Base-by-base conservation (phyloP, 1,140 invertebrate genomes). In the Anoplophora glabripennis region DNA sequence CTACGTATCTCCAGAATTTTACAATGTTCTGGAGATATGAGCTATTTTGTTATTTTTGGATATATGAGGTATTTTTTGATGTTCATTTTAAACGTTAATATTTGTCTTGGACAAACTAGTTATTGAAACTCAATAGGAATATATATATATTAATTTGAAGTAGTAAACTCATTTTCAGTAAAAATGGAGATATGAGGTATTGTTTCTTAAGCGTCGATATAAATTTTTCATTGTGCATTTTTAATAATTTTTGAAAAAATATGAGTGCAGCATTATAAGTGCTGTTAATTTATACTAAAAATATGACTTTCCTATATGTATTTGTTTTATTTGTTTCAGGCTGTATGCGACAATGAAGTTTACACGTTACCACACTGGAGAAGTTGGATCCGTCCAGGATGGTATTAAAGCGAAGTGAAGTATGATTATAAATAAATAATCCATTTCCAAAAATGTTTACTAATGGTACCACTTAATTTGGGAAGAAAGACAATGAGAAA, bases 201-300 rank as follows among this genome's bases (percentile, higher is more conserved):
- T 49, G 18, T 49, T 48, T 48, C 46, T 48, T 49, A 49, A 49
- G 47, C 34, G 33, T 49, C 47, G 47, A 49, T 2, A 11, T 15
- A 5, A 45, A 28, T 28, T 28, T 28, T 28, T 28, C n/a, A n/a
- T n/a, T n/a, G n/a, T n/a, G n/a, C n/a, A n/a, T n/a, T n/a, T n/a
- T n/a, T n/a, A n/a, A n/a, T n/a, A n/a, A n/a, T n/a, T n/a, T n/a
- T n/a, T n/a, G n/a, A n/a, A n/a, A n/a, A n/a, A n/a, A n/a, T n/a
- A n/a, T n/a, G n/a, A n/a, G n/a, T n/a, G n/a, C n/a, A n/a, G n/a
- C n/a, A n/a, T n/a, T n/a, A n/a, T n/a, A n/a, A n/a, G n/a, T n/a
- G n/a, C n/a, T n/a, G n/a, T n/a, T n/a, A n/a, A n/a, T n/a, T n/a
- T n/a, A n/a, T n/a, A n/a, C n/a, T n/a, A n/a, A n/a, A n/a, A n/a